A percentile compares a stretch with the other conserved stretches of the same genome.
Evolutionary conservation across 2,113 vertebrate species (phyloP).

Genomic region (Pedionomus torquatus): DNA sequence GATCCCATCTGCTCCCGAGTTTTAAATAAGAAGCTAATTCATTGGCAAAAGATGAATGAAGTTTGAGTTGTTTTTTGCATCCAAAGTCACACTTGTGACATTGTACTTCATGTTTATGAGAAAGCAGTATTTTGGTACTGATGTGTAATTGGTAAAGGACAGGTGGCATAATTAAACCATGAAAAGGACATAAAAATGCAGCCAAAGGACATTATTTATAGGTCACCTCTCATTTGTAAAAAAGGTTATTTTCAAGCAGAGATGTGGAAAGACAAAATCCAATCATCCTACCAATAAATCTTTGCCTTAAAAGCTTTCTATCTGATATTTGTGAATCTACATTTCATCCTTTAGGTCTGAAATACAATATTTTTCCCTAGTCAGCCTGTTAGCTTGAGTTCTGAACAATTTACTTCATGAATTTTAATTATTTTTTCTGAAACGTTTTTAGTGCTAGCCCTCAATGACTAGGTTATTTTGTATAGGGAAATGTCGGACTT

Average conservation of each 20-base stretch:
- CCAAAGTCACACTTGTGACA: neutral
- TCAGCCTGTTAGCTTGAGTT: neutral
- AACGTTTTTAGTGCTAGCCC: neutral
- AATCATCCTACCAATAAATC: conserved; percentile 26
- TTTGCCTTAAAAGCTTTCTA: neutral
- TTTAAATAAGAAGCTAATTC: neutral
- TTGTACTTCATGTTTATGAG: neutral
- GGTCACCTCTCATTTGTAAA: neutral
- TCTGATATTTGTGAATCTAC: neutral
- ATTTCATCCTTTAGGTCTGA: neutral
- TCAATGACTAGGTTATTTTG: neutral
- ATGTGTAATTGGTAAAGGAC: neutral
- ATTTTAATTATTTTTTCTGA: neutral
- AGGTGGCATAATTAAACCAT: neutral
- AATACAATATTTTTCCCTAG: neutral
- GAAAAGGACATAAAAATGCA: neutral
- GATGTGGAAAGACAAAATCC: neutral
- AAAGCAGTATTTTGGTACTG: neutral
- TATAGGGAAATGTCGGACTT: neutral
- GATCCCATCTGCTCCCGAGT: neutral
- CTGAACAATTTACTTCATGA: neutral
- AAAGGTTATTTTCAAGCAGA: conserved; percentile 26
- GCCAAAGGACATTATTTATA: conserved; percentile 4
- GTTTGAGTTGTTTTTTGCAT: neutral
- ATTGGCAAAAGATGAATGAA: neutral